Evolutionary conservation across 2,797 vertebrate species (phyloP).

Genomic region (Craterocephalus amniculus): DNA sequence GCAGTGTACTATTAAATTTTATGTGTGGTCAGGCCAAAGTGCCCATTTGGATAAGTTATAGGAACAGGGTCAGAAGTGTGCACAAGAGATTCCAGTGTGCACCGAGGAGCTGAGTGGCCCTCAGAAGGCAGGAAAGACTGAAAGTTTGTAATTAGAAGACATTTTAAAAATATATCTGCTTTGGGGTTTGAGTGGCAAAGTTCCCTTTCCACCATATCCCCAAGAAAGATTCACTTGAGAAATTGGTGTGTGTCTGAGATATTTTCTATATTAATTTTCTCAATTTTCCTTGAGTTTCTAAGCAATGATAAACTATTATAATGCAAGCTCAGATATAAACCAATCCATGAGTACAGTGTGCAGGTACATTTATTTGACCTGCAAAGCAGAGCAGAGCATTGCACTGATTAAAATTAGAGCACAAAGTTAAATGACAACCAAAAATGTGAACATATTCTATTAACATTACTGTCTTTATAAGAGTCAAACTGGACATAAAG

Average conservation of each 20-base stretch:
- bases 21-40: constrained; percentile 49
- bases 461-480: no score
- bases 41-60: constrained; percentile 39
- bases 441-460: not conserved
- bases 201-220: not conserved
- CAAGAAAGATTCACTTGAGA: not conserved
- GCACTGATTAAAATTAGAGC: constrained; percentile 1
- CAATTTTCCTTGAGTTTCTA: not conserved
- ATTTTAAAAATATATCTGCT: constrained; percentile 10
- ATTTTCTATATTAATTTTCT: constrained; percentile 13
- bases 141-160: constrained; percentile 17
- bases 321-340: not conserved
- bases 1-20: constrained; percentile 44
- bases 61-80: constrained; percentile 35
- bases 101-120: constrained; percentile 5
- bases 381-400: not conserved
- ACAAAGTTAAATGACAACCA: not conserved
- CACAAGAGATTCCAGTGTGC: constrained; percentile 11
- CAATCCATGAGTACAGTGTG: not conserved
- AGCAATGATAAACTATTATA: not conserved
- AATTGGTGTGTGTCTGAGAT: constrained; percentile 9
- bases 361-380: not conserved
- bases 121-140: constrained; percentile 8
- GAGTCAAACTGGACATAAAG: no score
- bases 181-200: constrained; percentile 10